A percentile compares a stretch with the other conserved stretches of the same genome.
Evolutionary conservation across 2,888 invertebrate species (phyloP).

Genomic region (Phorcus lineatus): DNA sequence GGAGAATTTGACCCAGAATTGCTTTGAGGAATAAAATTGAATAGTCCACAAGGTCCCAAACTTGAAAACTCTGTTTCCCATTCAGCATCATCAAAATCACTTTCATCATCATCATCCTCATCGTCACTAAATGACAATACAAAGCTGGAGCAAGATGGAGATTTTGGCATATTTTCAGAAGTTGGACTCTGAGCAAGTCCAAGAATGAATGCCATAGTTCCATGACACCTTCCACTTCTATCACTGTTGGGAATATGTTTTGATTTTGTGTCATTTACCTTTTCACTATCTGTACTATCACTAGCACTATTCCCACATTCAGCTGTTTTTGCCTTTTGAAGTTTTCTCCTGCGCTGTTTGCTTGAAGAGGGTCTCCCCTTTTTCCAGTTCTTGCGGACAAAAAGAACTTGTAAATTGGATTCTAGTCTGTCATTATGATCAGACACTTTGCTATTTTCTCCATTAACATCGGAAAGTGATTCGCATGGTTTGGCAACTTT

Average conservation of each 20-base stretch:
- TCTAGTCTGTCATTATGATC: background rate
- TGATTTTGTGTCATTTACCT: background rate
- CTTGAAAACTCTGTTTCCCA: background rate
- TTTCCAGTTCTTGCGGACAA: constrained; percentile 31
- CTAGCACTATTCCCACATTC: background rate
- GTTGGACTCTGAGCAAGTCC: constrained; percentile 36
- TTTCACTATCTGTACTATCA: background rate
- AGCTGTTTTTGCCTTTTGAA: constrained; percentile 17
- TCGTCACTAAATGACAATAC: background rate
- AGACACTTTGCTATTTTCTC: no score
- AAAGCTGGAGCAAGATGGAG: background rate
- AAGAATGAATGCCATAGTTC: constrained; percentile 46
- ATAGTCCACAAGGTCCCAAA: constrained; percentile 9
- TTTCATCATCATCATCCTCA: constrained; percentile 34
- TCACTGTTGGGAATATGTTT: background rate
- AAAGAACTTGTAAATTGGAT: constrained; percentile 21
- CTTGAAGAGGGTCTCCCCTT: constrained; percentile 46
- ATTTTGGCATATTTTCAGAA: background rate
- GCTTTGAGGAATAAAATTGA: constrained; percentile 16
- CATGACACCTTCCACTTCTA: constrained; percentile 23
- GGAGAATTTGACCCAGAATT: background rate
- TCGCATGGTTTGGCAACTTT: no score
- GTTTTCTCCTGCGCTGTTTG: constrained; percentile 46
- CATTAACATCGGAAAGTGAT: no score
- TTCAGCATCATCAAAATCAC: constrained; percentile 29